These are phyloP conservation scores for Myanophis thanlyinensis DNA, from an alignment of 2,113 vertebrate genomes.

Conservation along the genomic window DNA sequence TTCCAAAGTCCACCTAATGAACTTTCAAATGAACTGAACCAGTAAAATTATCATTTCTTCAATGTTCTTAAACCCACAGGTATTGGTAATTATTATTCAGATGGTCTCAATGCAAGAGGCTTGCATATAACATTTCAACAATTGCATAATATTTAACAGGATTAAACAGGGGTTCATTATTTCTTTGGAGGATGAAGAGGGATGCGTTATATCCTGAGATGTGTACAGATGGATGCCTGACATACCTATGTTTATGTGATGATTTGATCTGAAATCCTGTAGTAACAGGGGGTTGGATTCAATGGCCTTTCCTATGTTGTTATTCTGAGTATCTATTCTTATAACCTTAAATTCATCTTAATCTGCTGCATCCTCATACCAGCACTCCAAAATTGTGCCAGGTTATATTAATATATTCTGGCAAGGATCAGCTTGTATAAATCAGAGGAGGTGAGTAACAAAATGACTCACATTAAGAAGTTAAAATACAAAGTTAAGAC, in stretches of 20 bases:
- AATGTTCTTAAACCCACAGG: background rate
- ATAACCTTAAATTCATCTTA: background rate
- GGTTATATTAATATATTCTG: background rate
- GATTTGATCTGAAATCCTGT: background rate
- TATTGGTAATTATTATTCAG: background rate
- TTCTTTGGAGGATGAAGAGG: background rate
- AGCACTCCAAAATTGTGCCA: conserved; percentile 3
- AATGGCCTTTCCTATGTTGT: background rate
- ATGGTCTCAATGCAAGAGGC: no score
- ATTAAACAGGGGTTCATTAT: background rate
- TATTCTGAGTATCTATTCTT: background rate
- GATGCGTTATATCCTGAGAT: background rate
- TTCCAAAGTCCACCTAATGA: background rate
- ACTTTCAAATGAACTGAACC: background rate
- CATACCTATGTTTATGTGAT: background rate
- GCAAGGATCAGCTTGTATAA: conserved; percentile 4
- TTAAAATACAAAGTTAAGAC: conserved; percentile 21
- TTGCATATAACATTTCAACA: background rate
- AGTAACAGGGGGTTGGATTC: background rate
- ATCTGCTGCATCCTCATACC: background rate
- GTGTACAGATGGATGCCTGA: background rate
- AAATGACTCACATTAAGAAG: conserved; percentile 10
- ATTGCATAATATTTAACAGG: conserved; percentile 4
- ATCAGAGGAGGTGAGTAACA: conserved; percentile 8
- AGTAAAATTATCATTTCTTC: background rate